Evolutionary conservation across 2,888 invertebrate species (phyloP).

Genomic region (Unio pictorum): DNA sequence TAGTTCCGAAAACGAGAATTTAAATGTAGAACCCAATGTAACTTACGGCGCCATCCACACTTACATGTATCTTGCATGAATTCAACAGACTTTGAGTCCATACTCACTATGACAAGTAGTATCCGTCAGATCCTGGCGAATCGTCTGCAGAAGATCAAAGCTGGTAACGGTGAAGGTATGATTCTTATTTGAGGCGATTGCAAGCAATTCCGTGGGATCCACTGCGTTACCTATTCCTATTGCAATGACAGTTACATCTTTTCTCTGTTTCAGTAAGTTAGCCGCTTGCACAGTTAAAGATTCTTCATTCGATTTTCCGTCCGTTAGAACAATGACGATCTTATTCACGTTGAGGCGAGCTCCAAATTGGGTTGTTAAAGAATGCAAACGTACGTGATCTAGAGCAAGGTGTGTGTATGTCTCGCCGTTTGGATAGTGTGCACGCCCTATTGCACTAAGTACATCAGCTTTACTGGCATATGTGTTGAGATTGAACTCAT

Average conservation of each 20-base stretch:
- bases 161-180: slow-evolving; percentile 39
- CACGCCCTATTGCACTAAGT: slow-evolving; percentile 17
- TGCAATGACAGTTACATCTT: slow-evolving; percentile 40
- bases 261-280: slow-evolving; percentile 14
- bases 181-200: slow-evolving; percentile 41
- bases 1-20: no score
- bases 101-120: slow-evolving; percentile 29
- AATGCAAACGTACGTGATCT: slow-evolving; percentile 9
- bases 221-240: slow-evolving; percentile 52
- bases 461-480: slow-evolving; percentile 12
- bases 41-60: no score
- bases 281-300: slow-evolving; percentile 14
- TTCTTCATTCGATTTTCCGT: slow-evolving; percentile 34
- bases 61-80: no score
- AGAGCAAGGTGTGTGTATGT: slow-evolving; percentile 15
- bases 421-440: slow-evolving; percentile 8
- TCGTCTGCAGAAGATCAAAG: slow-evolving; percentile 43
- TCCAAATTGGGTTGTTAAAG: slow-evolving; percentile 12
- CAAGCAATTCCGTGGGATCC: slow-evolving; percentile 41
- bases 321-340: slow-evolving; percentile 37
- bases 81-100: neutral
- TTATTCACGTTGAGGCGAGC: slow-evolving; percentile 26
- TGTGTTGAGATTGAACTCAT: slow-evolving; percentile 27
- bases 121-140: slow-evolving; percentile 39
- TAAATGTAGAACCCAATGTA: no score